Conservation (phyloP, 2,113 vertebrate species). For the Tragulus kanchil region DNA sequence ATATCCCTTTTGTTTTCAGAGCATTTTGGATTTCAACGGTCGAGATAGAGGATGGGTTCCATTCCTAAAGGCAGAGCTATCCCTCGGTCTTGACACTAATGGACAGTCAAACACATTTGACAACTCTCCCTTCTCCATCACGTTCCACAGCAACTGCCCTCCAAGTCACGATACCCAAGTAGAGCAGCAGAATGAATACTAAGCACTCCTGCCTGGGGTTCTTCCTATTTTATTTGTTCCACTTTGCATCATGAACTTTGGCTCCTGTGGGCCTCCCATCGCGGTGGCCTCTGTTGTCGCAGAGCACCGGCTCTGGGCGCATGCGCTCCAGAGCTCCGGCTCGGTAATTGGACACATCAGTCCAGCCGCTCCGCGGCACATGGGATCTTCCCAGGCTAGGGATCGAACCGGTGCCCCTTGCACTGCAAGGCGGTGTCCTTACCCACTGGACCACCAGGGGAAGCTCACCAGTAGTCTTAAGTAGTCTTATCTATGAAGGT, state of each 20-base stretch:
- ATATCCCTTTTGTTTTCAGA: neutral
- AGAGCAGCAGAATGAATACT: neutral
- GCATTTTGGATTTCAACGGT: neutral
- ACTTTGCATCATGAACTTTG: neutral
- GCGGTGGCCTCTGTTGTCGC: too few relatives aligned
- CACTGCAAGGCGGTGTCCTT: too few relatives aligned
- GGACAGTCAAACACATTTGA: neutral
- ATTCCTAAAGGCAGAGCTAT: accelerated
- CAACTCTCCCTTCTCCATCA: neutral
- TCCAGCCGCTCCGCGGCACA: too few relatives aligned
- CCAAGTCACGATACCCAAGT: neutral
- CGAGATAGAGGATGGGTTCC: neutral
- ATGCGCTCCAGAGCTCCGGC: too few relatives aligned
- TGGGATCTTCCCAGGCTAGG: too few relatives aligned
- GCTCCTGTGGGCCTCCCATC: too few relatives aligned
- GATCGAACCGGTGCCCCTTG: too few relatives aligned
- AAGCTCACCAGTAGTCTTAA: too few relatives aligned
- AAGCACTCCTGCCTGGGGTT: neutral
- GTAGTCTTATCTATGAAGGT: too few relatives aligned
- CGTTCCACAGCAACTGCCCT: neutral
- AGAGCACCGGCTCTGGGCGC: too few relatives aligned
- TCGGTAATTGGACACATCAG: too few relatives aligned
- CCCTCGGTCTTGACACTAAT: neutral
- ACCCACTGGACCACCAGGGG: too few relatives aligned
- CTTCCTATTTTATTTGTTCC: neutral